These are phyloP conservation scores for Cynopterus sphinx DNA, from an alignment of 2,797 vertebrate species.

Conservation along the genomic window DNA sequence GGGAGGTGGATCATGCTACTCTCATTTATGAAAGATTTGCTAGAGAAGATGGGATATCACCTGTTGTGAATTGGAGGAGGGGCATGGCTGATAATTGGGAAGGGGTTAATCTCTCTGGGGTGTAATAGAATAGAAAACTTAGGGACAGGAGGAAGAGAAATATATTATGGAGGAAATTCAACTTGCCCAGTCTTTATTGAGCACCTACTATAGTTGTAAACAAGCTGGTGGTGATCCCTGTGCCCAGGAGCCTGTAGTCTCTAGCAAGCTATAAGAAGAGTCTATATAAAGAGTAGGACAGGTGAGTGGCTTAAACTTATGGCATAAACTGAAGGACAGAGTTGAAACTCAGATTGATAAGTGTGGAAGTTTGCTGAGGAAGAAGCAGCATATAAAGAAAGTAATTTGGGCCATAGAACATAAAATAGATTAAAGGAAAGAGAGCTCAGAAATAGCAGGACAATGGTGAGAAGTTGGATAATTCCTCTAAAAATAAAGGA, in stretches of 20 bases:
- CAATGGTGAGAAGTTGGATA: background rate
- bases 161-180: background rate
- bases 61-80: background rate
- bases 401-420: background rate
- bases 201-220: background rate
- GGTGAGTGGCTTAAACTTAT: background rate
- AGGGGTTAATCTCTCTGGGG: background rate
- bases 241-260: background rate
- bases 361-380: background rate
- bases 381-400: constrained; percentile 10
- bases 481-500: background rate
- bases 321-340: background rate
- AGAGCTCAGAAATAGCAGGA: background rate
- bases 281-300: constrained; percentile 1
- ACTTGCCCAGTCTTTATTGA: background rate
- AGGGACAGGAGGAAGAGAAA: background rate
- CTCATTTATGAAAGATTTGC: background rate
- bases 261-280: background rate
- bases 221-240: background rate
- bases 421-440: background rate
- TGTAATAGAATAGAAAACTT: background rate
- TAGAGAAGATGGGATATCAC: background rate
- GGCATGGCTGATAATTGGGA: background rate
- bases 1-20: background rate
- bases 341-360: constrained; percentile 46